Percentiles rank a stretch among this genome's conserved stretches.
Conservation (phyloP, 2,113 vertebrate species). For the Delphinapterus leucas region DNA sequence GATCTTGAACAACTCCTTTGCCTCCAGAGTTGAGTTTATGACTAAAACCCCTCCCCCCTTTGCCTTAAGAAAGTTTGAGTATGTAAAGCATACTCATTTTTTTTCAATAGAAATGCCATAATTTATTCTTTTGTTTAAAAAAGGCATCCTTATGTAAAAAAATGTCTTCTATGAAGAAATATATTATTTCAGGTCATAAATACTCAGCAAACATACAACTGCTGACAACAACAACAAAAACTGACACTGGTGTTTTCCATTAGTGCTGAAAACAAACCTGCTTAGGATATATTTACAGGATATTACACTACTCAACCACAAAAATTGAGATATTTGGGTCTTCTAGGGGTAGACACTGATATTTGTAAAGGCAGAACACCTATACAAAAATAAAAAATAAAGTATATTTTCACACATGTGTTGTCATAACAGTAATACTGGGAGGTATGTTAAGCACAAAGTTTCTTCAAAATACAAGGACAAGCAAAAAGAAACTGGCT, state of each 20-base stretch:
- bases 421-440: conserved; percentile 84
- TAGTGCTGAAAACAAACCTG: conserved; percentile 81
- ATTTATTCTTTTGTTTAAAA: conserved; percentile 89
- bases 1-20: neutral
- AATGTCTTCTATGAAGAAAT: conserved; percentile 86
- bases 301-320: conserved; percentile 82
- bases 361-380: conserved; percentile 75
- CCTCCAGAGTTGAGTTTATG: neutral
- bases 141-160: conserved; percentile 85
- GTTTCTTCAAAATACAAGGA: conserved; percentile 74
- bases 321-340: conserved; percentile 87
- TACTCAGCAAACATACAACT: conserved; percentile 85
- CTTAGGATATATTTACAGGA: conserved; percentile 77
- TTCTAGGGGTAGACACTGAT: conserved; percentile 81
- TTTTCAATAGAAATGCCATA: conserved; percentile 86
- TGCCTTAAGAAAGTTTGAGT: neutral
- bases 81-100: neutral
- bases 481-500: conserved; percentile 65
- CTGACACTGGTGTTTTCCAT: conserved; percentile 79
- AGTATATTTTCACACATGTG: conserved; percentile 71
- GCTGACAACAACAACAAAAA: conserved; percentile 67
- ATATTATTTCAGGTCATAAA: conserved; percentile 91
- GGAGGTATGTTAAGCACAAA: conserved; percentile 80
- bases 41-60: neutral
- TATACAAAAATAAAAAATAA: conserved; percentile 85